Base-by-base conservation (phyloP, 1,140 invertebrate genomes). In the Drosophila nannoptera region DNA sequence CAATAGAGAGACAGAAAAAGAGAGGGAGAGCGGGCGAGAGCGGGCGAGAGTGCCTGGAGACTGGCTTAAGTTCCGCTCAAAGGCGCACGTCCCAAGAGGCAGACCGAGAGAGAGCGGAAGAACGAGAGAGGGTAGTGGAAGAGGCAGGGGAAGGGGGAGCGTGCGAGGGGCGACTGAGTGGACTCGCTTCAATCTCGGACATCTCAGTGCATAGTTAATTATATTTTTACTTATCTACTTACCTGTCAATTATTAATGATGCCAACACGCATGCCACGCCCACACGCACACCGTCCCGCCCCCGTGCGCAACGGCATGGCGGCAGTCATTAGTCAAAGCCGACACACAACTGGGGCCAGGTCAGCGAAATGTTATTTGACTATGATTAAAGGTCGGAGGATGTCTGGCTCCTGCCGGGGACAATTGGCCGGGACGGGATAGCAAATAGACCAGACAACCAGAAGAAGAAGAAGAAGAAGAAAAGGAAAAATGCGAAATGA, bases 161-260 rank as follows among this genome's bases (percentile, higher is more conserved):
- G 11, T 4, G 5, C 6, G 22, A 31, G 22, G 22, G 1, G n/a
- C n/a, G n/a, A 7, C 12, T 7, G 4, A 29, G 9, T 38, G 33
- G 33, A 22, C 1, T 22, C 9, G 14, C 8, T 53, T 58, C 60
- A 73, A 69, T 61, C 71, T 65, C 32, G 60, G 70, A 42, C 66
- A 12, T 59, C 22, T 60, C 46, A 5, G 35, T 4, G 67, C 52
- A 61, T 66, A 65, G 68, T 70, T 74, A 74, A 74, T 71, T 74
- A 74, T 70, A 43, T 43, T 71, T 66, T 71, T 66, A 66, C 54
- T 70, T 67, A 67, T 38, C 52, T 65, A 60, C 56, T 56, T 73
- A 78, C 75, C 76, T 78, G 71, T 78, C 66, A 62, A 78, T 74
- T 74, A 78, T 78, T 78, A 78, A 78, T 78, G 76, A 78, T 78